Percentiles rank a stretch among this genome's conserved stretches.
Evolutionary conservation across 2,888 invertebrate species (phyloP).

Genomic region (Heliconius hortense): DNA sequence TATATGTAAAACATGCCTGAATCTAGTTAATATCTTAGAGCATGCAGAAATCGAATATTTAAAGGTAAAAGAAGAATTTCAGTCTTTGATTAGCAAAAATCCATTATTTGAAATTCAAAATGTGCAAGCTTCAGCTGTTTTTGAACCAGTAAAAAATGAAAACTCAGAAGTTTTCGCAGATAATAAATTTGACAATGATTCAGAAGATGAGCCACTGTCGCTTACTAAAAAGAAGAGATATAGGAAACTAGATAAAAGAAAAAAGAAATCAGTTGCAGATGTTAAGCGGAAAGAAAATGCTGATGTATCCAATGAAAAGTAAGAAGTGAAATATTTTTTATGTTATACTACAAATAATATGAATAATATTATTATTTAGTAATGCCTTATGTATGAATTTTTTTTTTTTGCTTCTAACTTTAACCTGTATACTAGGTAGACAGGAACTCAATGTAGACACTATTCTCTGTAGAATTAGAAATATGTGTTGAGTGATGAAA

Average conservation of each 20-base stretch:
- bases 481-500: background rate
- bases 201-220: conserved; percentile 70
- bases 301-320: conserved; percentile 50
- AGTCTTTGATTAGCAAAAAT: conserved; percentile 67
- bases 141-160: conserved; percentile 50
- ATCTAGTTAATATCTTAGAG: conserved; percentile 68
- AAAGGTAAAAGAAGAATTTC: conserved; percentile 67
- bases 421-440: too few relatives aligned
- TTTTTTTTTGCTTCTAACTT: background rate
- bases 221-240: conserved; percentile 61
- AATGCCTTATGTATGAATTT: background rate
- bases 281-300: conserved; percentile 49
- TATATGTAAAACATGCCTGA: conserved; percentile 65
- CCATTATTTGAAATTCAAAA: conserved; percentile 59
- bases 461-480: background rate
- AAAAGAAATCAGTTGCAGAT: conserved; percentile 55
- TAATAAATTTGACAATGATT: conserved; percentile 49
- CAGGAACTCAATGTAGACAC: too few relatives aligned
- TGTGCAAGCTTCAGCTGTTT: conserved; percentile 50
- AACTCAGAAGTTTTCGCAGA: conserved; percentile 41
- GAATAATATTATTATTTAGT: background rate
- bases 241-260: conserved; percentile 60
- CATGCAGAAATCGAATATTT: conserved; percentile 68
- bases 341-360: background rate
- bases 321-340: conserved; percentile 19